These are phyloP conservation scores for Sebastiscus albofasciatus DNA, from an alignment of 2,797 vertebrate genomes.

Conservation along the genomic window DNA sequence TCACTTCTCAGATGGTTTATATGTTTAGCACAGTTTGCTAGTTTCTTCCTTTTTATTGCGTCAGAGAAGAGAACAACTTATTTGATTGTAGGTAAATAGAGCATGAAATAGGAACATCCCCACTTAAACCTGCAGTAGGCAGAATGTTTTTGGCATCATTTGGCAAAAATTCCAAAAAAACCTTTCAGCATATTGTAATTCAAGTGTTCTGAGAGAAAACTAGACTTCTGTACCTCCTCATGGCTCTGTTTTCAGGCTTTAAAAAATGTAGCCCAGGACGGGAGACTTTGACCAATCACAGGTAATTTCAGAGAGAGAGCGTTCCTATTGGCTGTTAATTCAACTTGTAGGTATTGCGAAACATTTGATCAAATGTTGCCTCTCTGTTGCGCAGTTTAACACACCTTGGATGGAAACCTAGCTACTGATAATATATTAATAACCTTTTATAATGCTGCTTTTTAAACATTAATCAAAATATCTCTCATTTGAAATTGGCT, in stretches of 20 bases:
- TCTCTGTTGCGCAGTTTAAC: background rate
- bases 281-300: no score
- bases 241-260: no score
- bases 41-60: background rate
- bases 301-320: no score
- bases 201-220: no score
- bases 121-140: background rate
- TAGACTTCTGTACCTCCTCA: no score
- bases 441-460: background rate
- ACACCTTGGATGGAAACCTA: constrained; percentile 28
- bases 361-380: background rate
- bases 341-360: background rate
- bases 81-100: background rate
- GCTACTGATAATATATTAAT: background rate
- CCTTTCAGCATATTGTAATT: no score
- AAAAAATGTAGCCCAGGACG: fast-evolving
- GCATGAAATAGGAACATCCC: background rate
- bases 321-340: no score
- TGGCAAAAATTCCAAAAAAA: no score
- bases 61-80: background rate
- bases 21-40: background rate
- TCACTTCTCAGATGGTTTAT: background rate
- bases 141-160: no score
- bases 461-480: background rate
- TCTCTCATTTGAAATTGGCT: background rate